Base-by-base conservation (phyloP, 1,140 invertebrate species). In the Hyles vespertilio region DNA sequence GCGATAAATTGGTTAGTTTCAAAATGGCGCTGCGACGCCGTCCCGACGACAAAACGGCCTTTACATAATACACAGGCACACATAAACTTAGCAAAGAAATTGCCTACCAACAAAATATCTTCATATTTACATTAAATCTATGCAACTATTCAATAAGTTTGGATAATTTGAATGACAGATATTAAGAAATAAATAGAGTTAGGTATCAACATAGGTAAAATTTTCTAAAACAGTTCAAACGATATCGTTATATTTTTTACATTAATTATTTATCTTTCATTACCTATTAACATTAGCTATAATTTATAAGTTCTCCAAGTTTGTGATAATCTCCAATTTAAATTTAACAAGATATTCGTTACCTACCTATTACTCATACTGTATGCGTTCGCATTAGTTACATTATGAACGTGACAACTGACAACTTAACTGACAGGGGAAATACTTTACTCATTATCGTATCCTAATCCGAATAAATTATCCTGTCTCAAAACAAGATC, bases 251-350 rank as follows among this genome's bases (percentile, higher is more conserved):
- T 83, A 77, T 69, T 82, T 81, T 85, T 78, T 84, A 85, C 74
- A 82, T 40, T 56, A 56, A 56, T 81, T 80, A 78, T 77, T 78
- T 76, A 80, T 82, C 64, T 79, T 85, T 84, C 74, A 84, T 81
- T 81, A 87, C 70, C 74, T 87, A 87, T 84, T 85, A 88, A 88
- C 82, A 84, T 85, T 84, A 84, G 76, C 81, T 88, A 88, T 88
- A 85, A 79, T 84, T 83, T 84, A 81, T 84, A 79, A 81, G 80
- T 79, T 79, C 72, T 85, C 67, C 73, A 77, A 85, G 81, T 81
- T 84, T 84, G 72, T 84, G 70, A 88, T 84, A 84, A 81, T 81
- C 67, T 61, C 81, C 77, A 70, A 83, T 87, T 76, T 80, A 79
- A 81, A 81, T 86, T 81, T 85, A 88, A 88, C 85, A 83, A 85